These are phyloP conservation scores for Cosmopolites sordidus DNA, from an alignment of 2,888 invertebrate genomes.

Conservation along the genomic window DNA sequence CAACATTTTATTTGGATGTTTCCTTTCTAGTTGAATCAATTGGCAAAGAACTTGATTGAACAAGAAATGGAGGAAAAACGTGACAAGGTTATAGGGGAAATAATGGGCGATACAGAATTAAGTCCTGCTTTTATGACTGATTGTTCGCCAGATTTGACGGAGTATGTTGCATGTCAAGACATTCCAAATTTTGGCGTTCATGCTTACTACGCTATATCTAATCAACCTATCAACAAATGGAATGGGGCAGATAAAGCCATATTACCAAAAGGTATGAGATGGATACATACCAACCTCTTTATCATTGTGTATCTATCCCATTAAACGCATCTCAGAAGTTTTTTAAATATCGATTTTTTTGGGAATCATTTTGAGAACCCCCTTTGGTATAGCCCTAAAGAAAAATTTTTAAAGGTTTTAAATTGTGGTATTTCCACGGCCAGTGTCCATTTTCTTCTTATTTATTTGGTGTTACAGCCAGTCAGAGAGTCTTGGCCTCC, in stretches of 20 bases:
- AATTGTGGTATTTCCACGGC: no score
- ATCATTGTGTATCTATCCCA: no score
- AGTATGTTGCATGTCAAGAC: slow-evolving; percentile 50
- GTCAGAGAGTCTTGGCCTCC: no score
- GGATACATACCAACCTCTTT: no score
- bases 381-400: no score
- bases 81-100: slow-evolving; percentile 29
- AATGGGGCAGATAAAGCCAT: slow-evolving; percentile 41
- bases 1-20: not conserved
- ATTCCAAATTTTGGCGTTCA: slow-evolving; percentile 52
- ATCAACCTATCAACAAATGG: slow-evolving; percentile 48
- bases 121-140: slow-evolving; percentile 43
- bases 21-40: slow-evolving; percentile 33
- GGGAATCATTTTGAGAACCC: no score
- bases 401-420: no score
- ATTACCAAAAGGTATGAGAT: slow-evolving; percentile 40
- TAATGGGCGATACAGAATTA: slow-evolving; percentile 37
- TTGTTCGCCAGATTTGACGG: slow-evolving; percentile 46
- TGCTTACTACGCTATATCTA: slow-evolving; percentile 51
- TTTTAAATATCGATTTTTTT: no score
- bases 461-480: no score
- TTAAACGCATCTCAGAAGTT: no score
- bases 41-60: slow-evolving; percentile 42
- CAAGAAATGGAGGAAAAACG: slow-evolving; percentile 35
- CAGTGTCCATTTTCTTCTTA: no score